A percentile compares a stretch with the other conserved stretches of the same genome.
phyloP scores from a whole-genome alignment of 2,113 vertebrate species.

The Xenopus borealis region DNA sequence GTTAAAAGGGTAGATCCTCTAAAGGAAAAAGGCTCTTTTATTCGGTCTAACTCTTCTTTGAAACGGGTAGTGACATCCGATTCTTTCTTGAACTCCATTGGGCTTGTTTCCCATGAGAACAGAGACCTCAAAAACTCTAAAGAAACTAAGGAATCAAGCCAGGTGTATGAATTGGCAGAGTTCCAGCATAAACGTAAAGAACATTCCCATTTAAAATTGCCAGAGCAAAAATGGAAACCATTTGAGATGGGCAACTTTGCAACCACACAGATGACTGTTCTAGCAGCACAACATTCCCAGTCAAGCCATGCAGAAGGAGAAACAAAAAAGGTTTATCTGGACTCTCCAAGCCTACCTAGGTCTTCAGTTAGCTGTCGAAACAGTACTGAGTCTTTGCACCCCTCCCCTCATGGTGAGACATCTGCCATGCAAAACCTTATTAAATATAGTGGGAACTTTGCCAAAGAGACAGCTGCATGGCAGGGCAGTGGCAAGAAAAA shows the following conservation, averaged over 20 bases:
- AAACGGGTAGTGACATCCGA: too few relatives aligned
- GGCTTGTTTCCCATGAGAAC: too few relatives aligned
- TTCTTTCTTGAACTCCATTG: too few relatives aligned
- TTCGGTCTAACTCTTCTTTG: too few relatives aligned
- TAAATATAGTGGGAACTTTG: constrained; percentile 93
- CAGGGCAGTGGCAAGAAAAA: constrained; percentile 75
- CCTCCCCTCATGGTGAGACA: constrained; percentile 66
- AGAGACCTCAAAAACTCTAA: too few relatives aligned
- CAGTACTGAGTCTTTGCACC: constrained; percentile 53
- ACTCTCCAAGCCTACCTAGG: constrained; percentile 67
- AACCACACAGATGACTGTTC: constrained; percentile 86
- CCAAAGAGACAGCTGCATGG: constrained; percentile 73
- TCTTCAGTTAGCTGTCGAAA: constrained; percentile 46
- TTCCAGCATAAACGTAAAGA: constrained; percentile 55
- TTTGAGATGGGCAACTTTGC: constrained; percentile 88
- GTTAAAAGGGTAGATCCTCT: constrained; percentile 66
- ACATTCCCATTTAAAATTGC: constrained; percentile 54
- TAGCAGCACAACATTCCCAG: constrained; percentile 86
- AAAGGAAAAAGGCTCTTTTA: constrained; percentile 76
- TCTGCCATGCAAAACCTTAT: constrained; percentile 97
- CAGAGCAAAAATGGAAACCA: constrained; percentile 85
- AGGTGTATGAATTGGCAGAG: too few relatives aligned
- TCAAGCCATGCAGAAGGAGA: constrained; percentile 73
- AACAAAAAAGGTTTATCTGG: constrained; percentile 74
- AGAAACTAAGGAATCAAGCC: too few relatives aligned